Evolutionary conservation across 2,113 vertebrate species (phyloP).

Genomic region (Brienomyrus brachyistius): DNA sequence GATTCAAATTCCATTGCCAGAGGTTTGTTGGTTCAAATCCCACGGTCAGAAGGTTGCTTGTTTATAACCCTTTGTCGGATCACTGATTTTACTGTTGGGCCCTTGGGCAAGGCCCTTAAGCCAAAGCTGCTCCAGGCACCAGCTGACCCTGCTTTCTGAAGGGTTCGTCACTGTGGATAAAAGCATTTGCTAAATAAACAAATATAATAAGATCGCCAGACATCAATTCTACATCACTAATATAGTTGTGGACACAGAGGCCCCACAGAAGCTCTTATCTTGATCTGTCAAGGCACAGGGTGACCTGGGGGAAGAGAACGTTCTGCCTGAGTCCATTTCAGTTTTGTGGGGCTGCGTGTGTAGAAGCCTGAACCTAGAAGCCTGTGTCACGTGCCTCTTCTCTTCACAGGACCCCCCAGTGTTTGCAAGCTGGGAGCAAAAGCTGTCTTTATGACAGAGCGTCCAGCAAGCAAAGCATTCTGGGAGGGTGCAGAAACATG

Average conservation of each 20-base stretch:
- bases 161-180: background rate
- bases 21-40: background rate
- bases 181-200: background rate
- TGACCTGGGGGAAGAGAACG: background rate
- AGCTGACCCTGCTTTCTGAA: background rate
- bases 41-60: background rate
- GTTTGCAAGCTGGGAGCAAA: background rate
- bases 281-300: background rate
- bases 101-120: background rate
- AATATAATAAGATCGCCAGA: background rate
- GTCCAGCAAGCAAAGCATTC: background rate
- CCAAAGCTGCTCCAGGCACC: background rate
- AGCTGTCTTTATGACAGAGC: background rate
- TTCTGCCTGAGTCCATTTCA: background rate
- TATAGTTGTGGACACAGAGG: background rate
- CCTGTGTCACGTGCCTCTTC: too few relatives aligned
- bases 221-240: background rate
- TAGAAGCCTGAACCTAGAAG: background rate
- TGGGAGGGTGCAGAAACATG: background rate
- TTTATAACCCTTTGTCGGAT: background rate
- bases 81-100: background rate
- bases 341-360: background rate
- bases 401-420: background rate
- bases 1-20: background rate
- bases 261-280: background rate